A percentile compares a stretch with the other conserved stretches of the same genome.
phyloP scores from a whole-genome alignment of 2,113 vertebrate genomes.

The Notothenia rossii region DNA sequence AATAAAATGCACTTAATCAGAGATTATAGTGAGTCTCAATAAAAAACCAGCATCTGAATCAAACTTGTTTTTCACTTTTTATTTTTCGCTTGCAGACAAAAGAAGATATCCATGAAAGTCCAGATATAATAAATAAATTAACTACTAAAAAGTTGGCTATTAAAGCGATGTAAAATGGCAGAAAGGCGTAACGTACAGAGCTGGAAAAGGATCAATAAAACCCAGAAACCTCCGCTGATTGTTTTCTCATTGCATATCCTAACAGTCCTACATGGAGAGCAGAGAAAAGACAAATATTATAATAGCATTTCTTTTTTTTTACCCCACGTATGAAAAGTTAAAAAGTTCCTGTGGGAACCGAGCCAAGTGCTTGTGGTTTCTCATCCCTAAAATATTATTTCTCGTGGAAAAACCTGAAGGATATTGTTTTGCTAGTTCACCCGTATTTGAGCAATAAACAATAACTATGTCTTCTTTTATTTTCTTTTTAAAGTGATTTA shows the following conservation, averaged over 20 bases:
- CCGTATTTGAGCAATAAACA: slow-evolving; percentile 66
- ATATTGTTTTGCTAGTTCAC: slow-evolving; percentile 49
- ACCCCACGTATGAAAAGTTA: slow-evolving; percentile 54
- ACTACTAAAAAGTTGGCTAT: slow-evolving; percentile 58
- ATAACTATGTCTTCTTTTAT: slow-evolving; percentile 29
- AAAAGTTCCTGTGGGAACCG: slow-evolving; percentile 52
- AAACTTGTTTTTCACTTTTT: slow-evolving; percentile 34
- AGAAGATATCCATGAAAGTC: slow-evolving; percentile 58
- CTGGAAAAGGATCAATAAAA: not conserved
- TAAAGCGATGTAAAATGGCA: slow-evolving; percentile 58
- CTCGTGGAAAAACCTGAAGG: slow-evolving; percentile 66
- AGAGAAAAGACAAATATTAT: slow-evolving; percentile 27
- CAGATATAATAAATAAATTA: slow-evolving; percentile 81
- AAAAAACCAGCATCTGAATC: slow-evolving; percentile 1
- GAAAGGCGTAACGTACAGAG: slow-evolving; percentile 35
- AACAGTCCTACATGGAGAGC: slow-evolving; percentile 39
- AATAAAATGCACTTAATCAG: no score
- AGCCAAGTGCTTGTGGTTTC: slow-evolving; percentile 63
- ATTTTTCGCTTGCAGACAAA: slow-evolving; percentile 72
- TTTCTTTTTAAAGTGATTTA: slow-evolving; percentile 30
- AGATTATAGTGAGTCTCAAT: not conserved
- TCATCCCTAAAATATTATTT: slow-evolving; percentile 56
- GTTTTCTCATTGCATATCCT: slow-evolving; percentile 56
- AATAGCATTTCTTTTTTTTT: not conserved
- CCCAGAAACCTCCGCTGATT: slow-evolving; percentile 26